A percentile compares a stretch with the other conserved stretches of the same genome.
phyloP scores from a whole-genome alignment of 2,113 vertebrate species.

The Scartelaos histophorus region DNA sequence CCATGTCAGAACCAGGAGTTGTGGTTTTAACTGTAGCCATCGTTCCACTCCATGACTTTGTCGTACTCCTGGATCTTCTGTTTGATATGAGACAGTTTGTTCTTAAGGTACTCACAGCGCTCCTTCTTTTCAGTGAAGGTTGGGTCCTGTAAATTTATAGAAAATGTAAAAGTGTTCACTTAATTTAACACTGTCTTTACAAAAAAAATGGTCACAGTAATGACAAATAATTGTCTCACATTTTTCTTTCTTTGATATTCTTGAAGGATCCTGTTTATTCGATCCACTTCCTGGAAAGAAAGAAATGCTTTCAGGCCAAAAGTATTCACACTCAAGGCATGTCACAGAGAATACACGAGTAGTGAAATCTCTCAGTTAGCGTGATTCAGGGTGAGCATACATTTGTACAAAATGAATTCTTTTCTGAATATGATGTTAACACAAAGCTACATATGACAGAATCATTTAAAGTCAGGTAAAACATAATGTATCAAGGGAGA shows the following conservation, averaged over 20 bases:
- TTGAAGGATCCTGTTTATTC: constrained; percentile 88
- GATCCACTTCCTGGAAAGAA: constrained; percentile 84
- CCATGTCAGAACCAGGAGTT: not conserved
- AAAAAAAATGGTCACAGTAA: not conserved
- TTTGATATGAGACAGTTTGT: constrained; percentile 97
- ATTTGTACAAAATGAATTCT: not conserved
- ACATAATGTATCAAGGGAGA: constrained; percentile 28
- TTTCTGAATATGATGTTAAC: not conserved
- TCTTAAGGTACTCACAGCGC: constrained; percentile 97
- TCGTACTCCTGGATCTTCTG: constrained; percentile 97
- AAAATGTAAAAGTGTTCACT: not conserved
- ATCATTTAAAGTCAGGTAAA: not conserved
- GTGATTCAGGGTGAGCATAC: not conserved
- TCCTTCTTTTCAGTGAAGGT: constrained; percentile 97
- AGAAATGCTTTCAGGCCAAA: not conserved
- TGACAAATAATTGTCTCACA: constrained; percentile 75
- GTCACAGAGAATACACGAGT: not conserved
- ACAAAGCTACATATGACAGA: not conserved
- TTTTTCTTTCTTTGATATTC: constrained; percentile 94
- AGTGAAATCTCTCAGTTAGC: not conserved
- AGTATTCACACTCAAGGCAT: not conserved
- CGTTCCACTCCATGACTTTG: constrained; percentile 94
- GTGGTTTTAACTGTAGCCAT: constrained; percentile 69
- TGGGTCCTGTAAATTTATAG: constrained; percentile 79
- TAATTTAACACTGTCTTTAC: not conserved